Evolutionary conservation across 2,113 vertebrate species (phyloP).

Genomic region (Clarias macrocephalus): DNA sequence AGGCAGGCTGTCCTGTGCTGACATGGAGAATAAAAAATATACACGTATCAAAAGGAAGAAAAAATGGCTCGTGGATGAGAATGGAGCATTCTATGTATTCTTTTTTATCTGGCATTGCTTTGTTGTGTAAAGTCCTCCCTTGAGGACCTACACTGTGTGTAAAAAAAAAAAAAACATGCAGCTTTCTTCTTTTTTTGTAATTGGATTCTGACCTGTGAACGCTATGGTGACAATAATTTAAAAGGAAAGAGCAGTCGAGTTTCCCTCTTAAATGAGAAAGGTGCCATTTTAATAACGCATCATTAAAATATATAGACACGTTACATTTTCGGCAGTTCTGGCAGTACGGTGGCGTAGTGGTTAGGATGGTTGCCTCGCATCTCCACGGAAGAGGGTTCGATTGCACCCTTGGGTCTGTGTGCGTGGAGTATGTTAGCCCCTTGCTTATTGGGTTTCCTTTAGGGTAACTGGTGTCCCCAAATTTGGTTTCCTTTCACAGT

Average conservation of each 20-base stretch:
- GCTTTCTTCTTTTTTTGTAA: background rate
- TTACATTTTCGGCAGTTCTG: background rate
- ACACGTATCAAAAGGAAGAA: constrained; percentile 6
- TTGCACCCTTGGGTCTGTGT: no score
- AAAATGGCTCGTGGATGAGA: background rate
- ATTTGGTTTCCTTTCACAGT: no score
- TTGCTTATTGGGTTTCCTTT: no score
- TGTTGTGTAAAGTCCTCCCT: background rate
- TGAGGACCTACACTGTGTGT: background rate
- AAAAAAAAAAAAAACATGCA: background rate
- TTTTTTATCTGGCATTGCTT: background rate
- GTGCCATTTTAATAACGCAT: background rate
- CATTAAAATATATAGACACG: background rate
- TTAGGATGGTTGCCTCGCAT: no score
- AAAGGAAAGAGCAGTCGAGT: background rate
- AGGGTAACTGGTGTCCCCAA: no score
- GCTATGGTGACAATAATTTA: background rate
- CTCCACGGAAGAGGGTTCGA: no score
- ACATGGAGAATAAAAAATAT: constrained; percentile 40
- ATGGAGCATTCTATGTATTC: background rate
- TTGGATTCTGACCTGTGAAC: background rate
- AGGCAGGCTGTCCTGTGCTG: constrained; percentile 37
- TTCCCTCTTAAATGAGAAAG: background rate
- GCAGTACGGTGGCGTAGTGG: no score
- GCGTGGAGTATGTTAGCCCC: no score